Base-by-base conservation (phyloP, 2,888 invertebrate species). In the Luperina nickerlii region DNA sequence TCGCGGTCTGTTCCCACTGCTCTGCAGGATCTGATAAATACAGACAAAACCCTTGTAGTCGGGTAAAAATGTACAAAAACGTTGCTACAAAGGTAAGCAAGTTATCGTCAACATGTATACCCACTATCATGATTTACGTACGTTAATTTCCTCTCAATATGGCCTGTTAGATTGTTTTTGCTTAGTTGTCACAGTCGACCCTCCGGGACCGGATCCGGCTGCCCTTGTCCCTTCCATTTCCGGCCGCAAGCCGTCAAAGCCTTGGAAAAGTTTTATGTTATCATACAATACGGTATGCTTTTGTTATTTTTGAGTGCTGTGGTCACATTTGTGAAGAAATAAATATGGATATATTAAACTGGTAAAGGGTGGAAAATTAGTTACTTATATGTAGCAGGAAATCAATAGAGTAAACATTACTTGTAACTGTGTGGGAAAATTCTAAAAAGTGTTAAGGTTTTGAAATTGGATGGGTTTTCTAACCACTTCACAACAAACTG, bases 221-320 rank as follows among this genome's bases (percentile, higher is more conserved):
- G 93, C 93, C 93, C 92, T 93, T 95, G 95, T 95, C 95, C 95
- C 92, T 91, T 94, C 94, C 94, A 96, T 95, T 95, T 96, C 96
- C 96, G 94, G 92, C 91, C 93, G 82, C 92, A 89, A 90, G 88
- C 92, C 90, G 94, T 94, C 93, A 95, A 94, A 94, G 93, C 90
- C 87, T 90, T 89, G 89, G 88, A 90, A 91, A 93, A 93, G 91
- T 94, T 94, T 88, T 90, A 90, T 90, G 91, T 88, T 92, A 90
- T 91, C 90, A 87, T 89, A 88, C 89, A 90, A 89, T 88, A 87
- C 60, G 63, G 38, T 79, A 81, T 62, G 81, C 87, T 82, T 89
- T 87, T 82, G 79, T 86, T 89, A 76, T 84, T 88, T 86, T 85
- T 84, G 72, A 81, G 74, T 81, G 68, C 65, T 66, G 54, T 82